A percentile compares a stretch with the other conserved stretches of the same genome.
Evolutionary conservation across 2,797 vertebrate species (phyloP).

Genomic region (Morelia viridis): DNA sequence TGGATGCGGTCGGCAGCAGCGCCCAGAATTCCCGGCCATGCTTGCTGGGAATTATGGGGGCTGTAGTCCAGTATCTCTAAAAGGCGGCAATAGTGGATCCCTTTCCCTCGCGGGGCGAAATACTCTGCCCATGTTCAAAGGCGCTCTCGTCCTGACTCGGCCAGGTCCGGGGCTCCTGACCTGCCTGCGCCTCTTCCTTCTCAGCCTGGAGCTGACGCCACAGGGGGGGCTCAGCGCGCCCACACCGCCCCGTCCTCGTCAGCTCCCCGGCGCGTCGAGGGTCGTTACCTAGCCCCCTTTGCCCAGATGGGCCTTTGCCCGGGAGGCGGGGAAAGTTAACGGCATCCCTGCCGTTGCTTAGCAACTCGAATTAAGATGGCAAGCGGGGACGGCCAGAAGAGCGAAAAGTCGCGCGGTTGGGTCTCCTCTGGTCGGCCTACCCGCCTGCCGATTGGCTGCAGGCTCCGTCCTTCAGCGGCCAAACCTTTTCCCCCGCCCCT

Average conservation of each 20-base stretch:
- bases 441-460: background rate
- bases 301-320: background rate
- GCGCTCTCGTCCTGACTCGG: background rate
- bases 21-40: background rate
- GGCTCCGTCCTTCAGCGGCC: background rate
- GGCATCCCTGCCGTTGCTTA: background rate
- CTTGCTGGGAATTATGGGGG: background rate
- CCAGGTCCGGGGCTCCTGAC: background rate
- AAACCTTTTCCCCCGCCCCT: fast-evolving
- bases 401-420: fast-evolving
- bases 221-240: background rate
- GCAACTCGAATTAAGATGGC: background rate
- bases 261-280: background rate
- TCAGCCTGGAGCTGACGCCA: background rate
- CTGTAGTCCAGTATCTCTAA: background rate
- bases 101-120: background rate
- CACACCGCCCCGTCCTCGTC: background rate
- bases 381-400: background rate
- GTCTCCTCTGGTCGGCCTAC: background rate
- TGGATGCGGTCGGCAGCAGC: background rate
- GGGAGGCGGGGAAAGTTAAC: background rate
- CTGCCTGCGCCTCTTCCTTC: background rate
- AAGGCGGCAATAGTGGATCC: background rate
- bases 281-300: no score
- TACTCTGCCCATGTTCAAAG: slow-evolving; percentile 8